A percentile compares a stretch with the other conserved stretches of the same genome.
Evolutionary conservation across 2,113 vertebrate genomes (phyloP).

Genomic region (Piprites chloris): DNA sequence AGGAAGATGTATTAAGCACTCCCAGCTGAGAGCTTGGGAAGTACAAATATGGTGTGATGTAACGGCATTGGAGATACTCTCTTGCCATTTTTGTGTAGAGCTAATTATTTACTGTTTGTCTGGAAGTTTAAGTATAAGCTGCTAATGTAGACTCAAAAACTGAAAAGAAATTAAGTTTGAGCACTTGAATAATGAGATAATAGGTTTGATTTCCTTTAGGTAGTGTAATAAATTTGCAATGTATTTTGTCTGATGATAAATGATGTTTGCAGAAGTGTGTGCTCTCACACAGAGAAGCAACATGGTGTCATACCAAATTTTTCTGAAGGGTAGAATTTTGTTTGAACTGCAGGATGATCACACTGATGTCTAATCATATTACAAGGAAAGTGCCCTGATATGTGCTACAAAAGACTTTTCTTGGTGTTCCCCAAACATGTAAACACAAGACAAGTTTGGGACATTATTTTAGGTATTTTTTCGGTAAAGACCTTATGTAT

Average conservation of each 20-base stretch:
- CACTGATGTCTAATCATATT: neutral
- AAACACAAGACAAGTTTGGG: neutral
- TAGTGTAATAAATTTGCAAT: neutral
- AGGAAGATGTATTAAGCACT: conserved; percentile 6
- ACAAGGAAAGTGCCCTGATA: neutral
- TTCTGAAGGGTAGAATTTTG: neutral
- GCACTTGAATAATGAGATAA: neutral
- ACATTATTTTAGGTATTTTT: neutral
- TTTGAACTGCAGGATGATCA: neutral
- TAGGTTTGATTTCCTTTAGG: neutral
- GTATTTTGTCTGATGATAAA: neutral
- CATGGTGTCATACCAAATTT: rapidly evolving
- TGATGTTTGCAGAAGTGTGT: neutral
- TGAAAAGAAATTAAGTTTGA: conserved; percentile 7
- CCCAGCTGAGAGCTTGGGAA: neutral
- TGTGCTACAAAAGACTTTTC: neutral
- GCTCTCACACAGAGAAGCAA: neutral
- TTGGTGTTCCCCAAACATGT: neutral
- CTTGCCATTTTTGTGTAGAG: conserved; percentile 32
- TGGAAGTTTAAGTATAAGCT: conserved; percentile 18
- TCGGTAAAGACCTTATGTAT: neutral
- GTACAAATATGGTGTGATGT: neutral
- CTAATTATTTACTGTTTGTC: conserved; percentile 40
- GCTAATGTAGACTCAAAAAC: conserved; percentile 34
- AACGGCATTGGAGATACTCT: neutral